Percentiles rank a stretch among this genome's conserved stretches.
phyloP scores from a whole-genome alignment of 2,888 invertebrate species.

The Synergus japonicus region DNA sequence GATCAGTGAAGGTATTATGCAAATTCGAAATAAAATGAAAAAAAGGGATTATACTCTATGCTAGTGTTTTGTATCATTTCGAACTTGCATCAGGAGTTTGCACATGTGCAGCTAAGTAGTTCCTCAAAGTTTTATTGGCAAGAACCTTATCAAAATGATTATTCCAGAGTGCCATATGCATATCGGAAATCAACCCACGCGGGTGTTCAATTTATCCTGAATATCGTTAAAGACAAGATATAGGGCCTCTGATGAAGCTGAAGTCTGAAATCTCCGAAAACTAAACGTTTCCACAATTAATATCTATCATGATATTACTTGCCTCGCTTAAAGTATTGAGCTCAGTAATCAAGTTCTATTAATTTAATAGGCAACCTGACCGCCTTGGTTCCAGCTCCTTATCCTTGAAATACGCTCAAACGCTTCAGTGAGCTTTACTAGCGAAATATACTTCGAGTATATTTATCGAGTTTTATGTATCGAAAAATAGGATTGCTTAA shows the following conservation, averaged over 20 bases:
- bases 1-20: background rate
- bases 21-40: background rate
- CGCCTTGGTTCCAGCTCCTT: background rate
- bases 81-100: background rate
- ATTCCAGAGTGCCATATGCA: slow-evolving; percentile 18
- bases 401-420: slow-evolving; percentile 16
- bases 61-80: slow-evolving; percentile 10
- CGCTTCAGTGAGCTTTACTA: slow-evolving; percentile 33
- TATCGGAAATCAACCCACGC: slow-evolving; percentile 26
- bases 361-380: background rate
- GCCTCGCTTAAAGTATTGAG: background rate
- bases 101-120: background rate
- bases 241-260: background rate
- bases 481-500: slow-evolving; percentile 11
- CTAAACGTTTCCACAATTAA: slow-evolving; percentile 11
- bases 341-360: slow-evolving; percentile 14
- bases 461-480: slow-evolving; percentile 24
- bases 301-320: background rate
- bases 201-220: slow-evolving; percentile 14
- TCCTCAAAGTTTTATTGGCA: background rate
- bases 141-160: slow-evolving; percentile 14
- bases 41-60: background rate
- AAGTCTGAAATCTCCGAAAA: background rate
- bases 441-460: slow-evolving; percentile 18
- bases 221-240: background rate